Evolutionary conservation across 2,888 invertebrate genomes (phyloP), one percentile per base, ranked within the genome.

Genomic region (Barypeithes pellucidus): DNA sequence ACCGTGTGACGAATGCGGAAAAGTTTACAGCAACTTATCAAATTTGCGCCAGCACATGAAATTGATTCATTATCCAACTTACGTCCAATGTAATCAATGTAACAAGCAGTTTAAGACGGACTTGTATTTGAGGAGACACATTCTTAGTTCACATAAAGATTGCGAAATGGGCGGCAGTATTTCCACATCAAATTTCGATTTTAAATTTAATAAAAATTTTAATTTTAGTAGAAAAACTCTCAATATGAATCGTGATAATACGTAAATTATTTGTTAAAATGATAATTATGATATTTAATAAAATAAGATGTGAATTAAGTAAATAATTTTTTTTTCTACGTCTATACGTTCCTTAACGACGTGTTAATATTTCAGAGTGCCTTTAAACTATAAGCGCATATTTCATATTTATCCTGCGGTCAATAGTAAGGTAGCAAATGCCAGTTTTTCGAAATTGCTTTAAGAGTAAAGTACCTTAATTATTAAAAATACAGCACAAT

Each of bases 21-120:
- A 90, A 83, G 88, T 90, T 82, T 90, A 90, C 87, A 90, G 90
- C 86, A 90, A 90, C 86, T 87, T 90, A 81, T 90, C 90, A 80
- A 90, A 91, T 86, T 87, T 90, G 79, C 87, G 90, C 77, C 90
- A 91, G 82, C 90, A 91, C 86, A 89, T 91, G 87, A 89, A 90
- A 85, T 87, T 90, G 80, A 90, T 91, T 84, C 90, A 91, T 85
- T 89, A 89, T 85, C 90, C 90, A 77, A 89, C 89, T 82, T 89
- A 88, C 83, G 89, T 90, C 81, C 87, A 87, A 81, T 90, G 90
- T 85, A 88, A 88, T 76, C 86, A 89, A 79, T 91, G 90, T 85
- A 87, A 87, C 84, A 90, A 90, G 86, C 88, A 88, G 77, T 91
- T 90, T 86, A 90, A 90, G 87, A 90, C 90, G 77, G 89, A 90